Conservation (phyloP, 1,140 invertebrate species). For the Ectropis grisescens region DNA sequence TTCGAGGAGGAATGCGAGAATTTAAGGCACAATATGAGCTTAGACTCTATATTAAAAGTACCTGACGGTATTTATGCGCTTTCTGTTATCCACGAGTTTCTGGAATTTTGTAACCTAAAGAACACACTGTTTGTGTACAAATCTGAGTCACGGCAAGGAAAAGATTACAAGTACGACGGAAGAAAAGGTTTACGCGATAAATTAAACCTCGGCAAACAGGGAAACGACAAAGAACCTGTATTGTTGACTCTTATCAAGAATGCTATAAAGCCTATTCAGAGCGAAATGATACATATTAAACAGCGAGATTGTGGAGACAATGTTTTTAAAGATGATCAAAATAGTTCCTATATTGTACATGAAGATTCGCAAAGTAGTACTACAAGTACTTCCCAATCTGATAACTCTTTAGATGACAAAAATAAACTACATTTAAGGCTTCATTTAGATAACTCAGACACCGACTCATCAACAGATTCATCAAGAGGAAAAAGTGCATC, state of each 20-base stretch:
- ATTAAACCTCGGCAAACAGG: conserved; percentile 32
- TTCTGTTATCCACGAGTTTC: conserved; percentile 58
- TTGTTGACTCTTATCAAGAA: conserved; percentile 46
- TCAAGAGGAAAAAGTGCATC: conserved; percentile 45
- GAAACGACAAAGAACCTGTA: conserved; percentile 37
- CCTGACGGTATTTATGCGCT: conserved; percentile 56
- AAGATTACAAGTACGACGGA: conserved; percentile 47
- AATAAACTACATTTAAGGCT: conserved; percentile 49
- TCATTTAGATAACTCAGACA: conserved; percentile 53
- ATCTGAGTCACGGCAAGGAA: conserved; percentile 62
- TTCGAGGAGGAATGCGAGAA: conserved; percentile 64
- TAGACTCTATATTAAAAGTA: conserved; percentile 51
- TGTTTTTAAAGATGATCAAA: conserved; percentile 38
- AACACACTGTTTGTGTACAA: conserved; percentile 67
- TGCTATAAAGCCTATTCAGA: too few relatives aligned
- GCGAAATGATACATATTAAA: too few relatives aligned
- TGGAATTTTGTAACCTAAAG: conserved; percentile 63
- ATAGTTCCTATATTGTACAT: conserved; percentile 57
- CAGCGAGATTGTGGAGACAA: conserved; percentile 7
- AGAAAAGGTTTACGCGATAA: conserved; percentile 35
- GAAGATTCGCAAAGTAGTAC: conserved; percentile 43
- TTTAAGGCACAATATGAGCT: conserved; percentile 46
- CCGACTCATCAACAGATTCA: conserved; percentile 58
- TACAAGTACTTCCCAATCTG: conserved; percentile 46
- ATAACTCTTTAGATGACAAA: conserved; percentile 60